Base-by-base conservation (phyloP, 2,888 invertebrate species). In the Harpalus rubripes region DNA sequence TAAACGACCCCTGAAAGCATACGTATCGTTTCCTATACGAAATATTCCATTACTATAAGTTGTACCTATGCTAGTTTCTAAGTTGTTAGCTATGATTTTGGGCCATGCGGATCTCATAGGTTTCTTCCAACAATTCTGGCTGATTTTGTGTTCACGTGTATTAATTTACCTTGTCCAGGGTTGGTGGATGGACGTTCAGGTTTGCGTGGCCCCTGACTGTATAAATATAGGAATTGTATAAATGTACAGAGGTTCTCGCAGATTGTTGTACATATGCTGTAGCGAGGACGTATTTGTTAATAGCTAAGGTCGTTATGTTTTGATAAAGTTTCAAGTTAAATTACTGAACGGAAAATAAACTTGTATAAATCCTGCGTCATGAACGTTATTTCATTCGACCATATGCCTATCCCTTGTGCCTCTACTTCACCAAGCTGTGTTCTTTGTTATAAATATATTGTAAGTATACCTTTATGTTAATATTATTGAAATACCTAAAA, bases 241-340 rank as follows among this genome's bases (percentile, higher is more conserved):
- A 85, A 61, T 68, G 72, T 85, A 72, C 80, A 80, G 72, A 65
- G 80, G 44, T 52, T 59, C 85, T 85, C 85, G 85, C 79, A 82
- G 52, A 41, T 18, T 63, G 63, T 58, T 84, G 85, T 85, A 80
- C 39, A 85, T 79, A 85, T 22, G 52, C 52, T 68, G 68, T 81
- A 63, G 84, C 83, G 76, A 74, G 84, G 59, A 79, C 78, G 39
- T 74, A 85, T 85, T 85, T 85, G 85, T 85, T 85, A 85, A 85
- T 85, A 85, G 72, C 68, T 85, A 85, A 85, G 78, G 80, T 85
- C 85, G 85, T 85, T 85, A 85, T 85, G 85, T 85, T 85, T 85
- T 85, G 79, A 85, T 85, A 85, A 85, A 85, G 85, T 85, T 85
- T 85, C 65, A 80, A 85, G 84, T 79, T 74, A 84, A 74, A 84